Conservation (phyloP, 1,140 invertebrate species). For the Telenomus remus region DNA sequence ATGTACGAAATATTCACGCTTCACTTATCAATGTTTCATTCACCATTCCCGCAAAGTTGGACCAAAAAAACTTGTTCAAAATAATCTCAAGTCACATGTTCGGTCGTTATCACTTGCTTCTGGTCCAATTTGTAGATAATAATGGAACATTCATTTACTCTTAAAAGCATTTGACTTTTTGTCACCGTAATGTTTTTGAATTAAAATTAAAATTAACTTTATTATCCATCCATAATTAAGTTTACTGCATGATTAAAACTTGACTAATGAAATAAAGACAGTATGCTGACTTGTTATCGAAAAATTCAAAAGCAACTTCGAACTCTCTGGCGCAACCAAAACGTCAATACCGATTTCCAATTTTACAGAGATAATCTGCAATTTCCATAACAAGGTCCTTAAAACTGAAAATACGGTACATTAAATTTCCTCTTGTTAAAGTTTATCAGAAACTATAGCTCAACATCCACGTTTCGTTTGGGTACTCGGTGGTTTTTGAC, state of each 20-base stretch:
- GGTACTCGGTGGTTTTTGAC: too few species aligned
- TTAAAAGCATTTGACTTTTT: too few species aligned
- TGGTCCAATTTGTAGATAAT: conserved; percentile 1
- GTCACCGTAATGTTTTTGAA: too few species aligned
- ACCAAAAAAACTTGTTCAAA: neutral
- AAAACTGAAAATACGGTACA: conserved; percentile 1
- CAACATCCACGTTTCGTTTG: too few species aligned
- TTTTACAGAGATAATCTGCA: neutral
- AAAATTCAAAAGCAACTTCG: neutral
- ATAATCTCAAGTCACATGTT: conserved; percentile 3
- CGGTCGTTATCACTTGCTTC: neutral
- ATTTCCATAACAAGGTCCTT: neutral
- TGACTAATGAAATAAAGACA: neutral
- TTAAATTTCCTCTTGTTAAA: neutral
- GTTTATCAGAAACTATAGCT: too few species aligned
- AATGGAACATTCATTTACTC: too few species aligned
- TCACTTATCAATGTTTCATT: conserved; percentile 16
- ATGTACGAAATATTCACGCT: conserved; percentile 45
- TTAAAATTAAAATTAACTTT: too few species aligned
- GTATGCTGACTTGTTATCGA: neutral
- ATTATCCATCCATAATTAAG: neutral
- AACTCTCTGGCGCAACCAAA: too few species aligned
- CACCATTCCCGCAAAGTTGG: conserved; percentile 2
- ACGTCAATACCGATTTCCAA: neutral
- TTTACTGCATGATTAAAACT: neutral